Conservation (phyloP, 2,888 invertebrate genomes). For the Venusia cambrica region DNA sequence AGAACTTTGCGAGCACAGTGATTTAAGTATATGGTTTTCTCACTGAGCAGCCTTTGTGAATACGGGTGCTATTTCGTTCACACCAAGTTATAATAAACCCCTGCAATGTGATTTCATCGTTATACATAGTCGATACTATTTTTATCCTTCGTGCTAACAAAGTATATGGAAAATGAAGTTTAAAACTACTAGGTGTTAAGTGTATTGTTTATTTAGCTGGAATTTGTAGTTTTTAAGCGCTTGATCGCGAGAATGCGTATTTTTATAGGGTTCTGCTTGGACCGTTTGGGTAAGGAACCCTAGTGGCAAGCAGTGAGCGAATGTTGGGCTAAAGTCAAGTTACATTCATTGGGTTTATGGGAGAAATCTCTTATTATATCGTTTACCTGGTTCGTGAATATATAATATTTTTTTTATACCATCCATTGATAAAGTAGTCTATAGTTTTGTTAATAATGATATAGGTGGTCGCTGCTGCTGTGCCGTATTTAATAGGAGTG, state of each 20-base stretch:
- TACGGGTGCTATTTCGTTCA: constrained; percentile 46
- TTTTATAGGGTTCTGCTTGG: constrained; percentile 17
- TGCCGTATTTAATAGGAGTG: constrained; percentile 13
- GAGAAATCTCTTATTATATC: too few species aligned
- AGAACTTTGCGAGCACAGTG: too few species aligned
- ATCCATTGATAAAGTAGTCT: too few species aligned
- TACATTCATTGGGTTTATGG: too few species aligned
- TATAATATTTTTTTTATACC: too few species aligned
- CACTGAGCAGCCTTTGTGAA: background rate
- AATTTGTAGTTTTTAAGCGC: constrained; percentile 46
- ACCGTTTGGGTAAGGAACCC: too few species aligned
- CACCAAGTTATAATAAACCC: constrained; percentile 46
- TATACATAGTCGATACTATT: constrained; percentile 64
- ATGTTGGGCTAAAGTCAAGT: too few species aligned
- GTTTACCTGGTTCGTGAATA: too few species aligned
- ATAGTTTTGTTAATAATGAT: too few species aligned
- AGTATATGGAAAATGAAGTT: constrained; percentile 60
- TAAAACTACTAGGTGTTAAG: constrained; percentile 68
- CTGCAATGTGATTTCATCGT: constrained; percentile 65
- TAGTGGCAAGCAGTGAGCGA: constrained; percentile 11
- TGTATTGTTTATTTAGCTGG: constrained; percentile 64
- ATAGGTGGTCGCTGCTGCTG: constrained; percentile 16
- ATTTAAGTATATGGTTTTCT: too few species aligned
- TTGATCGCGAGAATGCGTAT: constrained; percentile 27
- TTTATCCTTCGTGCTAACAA: constrained; percentile 62